Percentiles rank a stretch among this genome's conserved stretches.
phyloP scores from a whole-genome alignment of 37 sponge, comb jelly and placozoan species.

The Spongilla lacustris region DNA sequence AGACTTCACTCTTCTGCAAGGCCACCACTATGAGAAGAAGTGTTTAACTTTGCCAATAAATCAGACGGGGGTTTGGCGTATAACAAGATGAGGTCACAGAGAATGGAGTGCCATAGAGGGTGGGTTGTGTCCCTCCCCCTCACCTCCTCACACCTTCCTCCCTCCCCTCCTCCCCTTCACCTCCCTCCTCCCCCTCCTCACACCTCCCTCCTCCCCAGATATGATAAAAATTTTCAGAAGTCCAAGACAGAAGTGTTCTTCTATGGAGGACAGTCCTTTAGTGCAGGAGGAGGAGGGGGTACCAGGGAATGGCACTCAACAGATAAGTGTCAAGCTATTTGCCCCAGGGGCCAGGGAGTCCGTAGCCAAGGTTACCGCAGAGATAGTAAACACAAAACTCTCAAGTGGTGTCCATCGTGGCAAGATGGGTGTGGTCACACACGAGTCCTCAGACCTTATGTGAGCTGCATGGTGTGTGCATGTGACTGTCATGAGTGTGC shows the following conservation, averaged over 20 bases:
- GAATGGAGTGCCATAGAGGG: constrained; percentile 83
- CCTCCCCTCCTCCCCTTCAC: background rate
- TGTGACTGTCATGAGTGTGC: background rate
- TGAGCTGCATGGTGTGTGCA: constrained; percentile 8
- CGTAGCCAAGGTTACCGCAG: constrained; percentile 3
- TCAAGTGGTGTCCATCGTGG: background rate
- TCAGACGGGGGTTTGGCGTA: constrained; percentile 73
- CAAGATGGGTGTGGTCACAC: constrained; percentile 18
- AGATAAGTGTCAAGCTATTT: constrained; percentile 36
- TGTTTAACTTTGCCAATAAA: constrained; percentile 82
- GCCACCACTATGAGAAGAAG: constrained; percentile 45
- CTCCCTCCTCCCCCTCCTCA: no score
- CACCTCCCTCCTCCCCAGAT: constrained; percentile 26
- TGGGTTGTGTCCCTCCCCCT: constrained; percentile 7
- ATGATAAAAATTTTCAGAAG: constrained; percentile 27
- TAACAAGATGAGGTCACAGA: constrained; percentile 41
- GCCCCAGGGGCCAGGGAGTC: constrained; percentile 49
- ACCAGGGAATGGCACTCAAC: background rate
- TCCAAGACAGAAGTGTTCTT: constrained; percentile 42
- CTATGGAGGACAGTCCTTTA: constrained; percentile 38
- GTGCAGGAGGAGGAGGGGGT: background rate
- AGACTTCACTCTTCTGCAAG: constrained; percentile 70
- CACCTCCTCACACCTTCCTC: background rate
- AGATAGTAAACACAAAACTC: background rate
- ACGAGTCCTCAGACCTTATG: constrained; percentile 34